Base-by-base conservation (phyloP, 2,797 vertebrate genomes). In the Sebastolobus alascanus region DNA sequence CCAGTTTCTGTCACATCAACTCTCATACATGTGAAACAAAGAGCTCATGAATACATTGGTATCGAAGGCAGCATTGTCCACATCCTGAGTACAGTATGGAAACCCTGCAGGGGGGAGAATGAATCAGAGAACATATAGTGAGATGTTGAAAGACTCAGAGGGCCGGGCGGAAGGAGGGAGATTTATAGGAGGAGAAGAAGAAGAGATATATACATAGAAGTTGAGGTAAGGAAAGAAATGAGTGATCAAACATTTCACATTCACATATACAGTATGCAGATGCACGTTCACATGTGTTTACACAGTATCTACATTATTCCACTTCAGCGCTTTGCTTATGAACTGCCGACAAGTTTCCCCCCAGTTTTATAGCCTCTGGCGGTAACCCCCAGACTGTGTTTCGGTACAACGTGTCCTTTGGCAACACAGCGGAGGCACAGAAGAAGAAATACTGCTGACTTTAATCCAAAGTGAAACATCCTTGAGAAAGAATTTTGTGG, bases 401-500 rank as follows among this genome's bases (percentile, higher is more conserved):
- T 60, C 40, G 29, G 52, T 22, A 46, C 71, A 80, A 37, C 1
- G 12, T 75, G 72, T 77, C 55, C 65, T 65, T 25, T 78, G 60
- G 14, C 16, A 61, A 74, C 56, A 52, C 27, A 72, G 74, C 12
- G 13, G 27, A 37, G 38, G 13, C 12, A 29, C 29, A 77, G 65
- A 59, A 9, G n/a, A 84, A 77, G 46, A 78, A 83, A 74, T 50
- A 63, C 40, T 64, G 61, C 69, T 73, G 33, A 74, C 79, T 77
- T 80, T 54, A 83, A 87, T 87, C 61, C 18, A 84, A 80, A 78
- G 59, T 64, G 50, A 86, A 85, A 66, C 0, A 2, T 77, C 84
- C 75, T 86, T 85, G 56, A 84, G 43, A 63, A 50, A 43, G 4
- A 83, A 70, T 67, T 66, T 64, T 52, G 35, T 64, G 16, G 50